A percentile compares a stretch with the other conserved stretches of the same genome.
Evolutionary conservation across 2,113 vertebrate genomes (phyloP).

Genomic region (Nyctereutes procyonoides): DNA sequence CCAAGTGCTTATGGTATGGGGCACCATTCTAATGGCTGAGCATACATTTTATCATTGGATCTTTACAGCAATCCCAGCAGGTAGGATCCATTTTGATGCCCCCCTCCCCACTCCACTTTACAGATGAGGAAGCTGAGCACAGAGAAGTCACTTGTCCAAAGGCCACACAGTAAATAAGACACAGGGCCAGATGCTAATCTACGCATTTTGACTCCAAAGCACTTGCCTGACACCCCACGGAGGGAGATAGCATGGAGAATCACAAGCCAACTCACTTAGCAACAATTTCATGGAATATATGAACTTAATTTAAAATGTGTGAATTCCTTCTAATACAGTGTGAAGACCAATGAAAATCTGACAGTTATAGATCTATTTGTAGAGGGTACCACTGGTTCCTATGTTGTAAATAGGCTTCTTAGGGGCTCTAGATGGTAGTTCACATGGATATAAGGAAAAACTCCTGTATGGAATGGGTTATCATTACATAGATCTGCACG

Average conservation of each 20-base stretch:
- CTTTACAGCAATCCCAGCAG: not conserved
- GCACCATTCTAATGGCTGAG: not conserved
- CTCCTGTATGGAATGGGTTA: not conserved
- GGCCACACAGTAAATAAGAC: not conserved
- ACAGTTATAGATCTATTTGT: not conserved
- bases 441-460: not conserved
- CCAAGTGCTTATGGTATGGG: not conserved
- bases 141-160: constrained; percentile 26
- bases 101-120: not conserved
- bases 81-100: not conserved
- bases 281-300: not conserved
- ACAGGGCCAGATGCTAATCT: not conserved
- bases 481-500: not conserved
- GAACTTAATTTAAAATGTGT: not conserved
- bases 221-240: not conserved
- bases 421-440: not conserved
- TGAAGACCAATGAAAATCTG: not conserved
- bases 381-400: not conserved
- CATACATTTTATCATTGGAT: not conserved
- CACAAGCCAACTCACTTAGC: not conserved
- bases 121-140: constrained; percentile 55
- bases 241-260: not conserved
- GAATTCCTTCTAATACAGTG: not conserved
- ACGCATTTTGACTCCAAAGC: constrained; percentile 15
- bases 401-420: not conserved